These are phyloP conservation scores for Progne subis DNA, from an alignment of 2,113 vertebrate genomes.

Conservation along the genomic window DNA sequence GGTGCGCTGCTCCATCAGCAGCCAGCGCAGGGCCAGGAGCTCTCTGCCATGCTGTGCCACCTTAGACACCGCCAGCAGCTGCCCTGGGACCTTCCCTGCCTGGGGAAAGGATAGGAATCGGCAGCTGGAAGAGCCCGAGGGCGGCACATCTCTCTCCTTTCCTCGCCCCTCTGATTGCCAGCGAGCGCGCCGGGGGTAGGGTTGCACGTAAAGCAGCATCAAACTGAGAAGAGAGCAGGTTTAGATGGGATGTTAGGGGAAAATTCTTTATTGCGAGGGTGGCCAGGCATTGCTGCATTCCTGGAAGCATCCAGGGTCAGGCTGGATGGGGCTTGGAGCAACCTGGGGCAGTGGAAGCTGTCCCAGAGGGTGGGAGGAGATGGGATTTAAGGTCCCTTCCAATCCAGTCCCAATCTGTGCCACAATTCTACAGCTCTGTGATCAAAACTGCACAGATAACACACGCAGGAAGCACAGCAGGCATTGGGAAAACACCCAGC, in stretches of 20 bases:
- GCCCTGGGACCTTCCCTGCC: not conserved
- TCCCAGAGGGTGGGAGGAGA: not conserved
- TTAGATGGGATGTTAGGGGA: not conserved
- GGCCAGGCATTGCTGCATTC: not conserved
- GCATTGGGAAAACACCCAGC: not conserved
- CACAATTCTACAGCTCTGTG: not conserved
- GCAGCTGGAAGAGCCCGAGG: not conserved
- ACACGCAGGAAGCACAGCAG: not conserved
- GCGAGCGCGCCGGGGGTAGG: not conserved
- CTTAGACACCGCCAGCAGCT: not conserved
- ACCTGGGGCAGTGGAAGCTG: fast-evolving
- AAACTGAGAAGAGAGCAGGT: not conserved
- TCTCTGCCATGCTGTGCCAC: not conserved
- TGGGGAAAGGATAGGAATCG: not conserved
- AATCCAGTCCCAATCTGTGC: not conserved
- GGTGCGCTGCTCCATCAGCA: not conserved
- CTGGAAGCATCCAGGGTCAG: not conserved
- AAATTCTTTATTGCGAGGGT: not conserved
- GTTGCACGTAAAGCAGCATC: not conserved
- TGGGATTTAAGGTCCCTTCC: not conserved
- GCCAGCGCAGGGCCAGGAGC: not conserved
- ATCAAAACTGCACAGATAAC: not conserved
- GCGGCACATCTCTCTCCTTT: not conserved
- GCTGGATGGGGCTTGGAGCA: not conserved
- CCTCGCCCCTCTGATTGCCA: not conserved